Percentiles rank a stretch among this genome's conserved stretches.
These are phyloP conservation scores for Delia radicum DNA, from an alignment of 1,140 invertebrate genomes.

Conservation along the genomic window DNA sequence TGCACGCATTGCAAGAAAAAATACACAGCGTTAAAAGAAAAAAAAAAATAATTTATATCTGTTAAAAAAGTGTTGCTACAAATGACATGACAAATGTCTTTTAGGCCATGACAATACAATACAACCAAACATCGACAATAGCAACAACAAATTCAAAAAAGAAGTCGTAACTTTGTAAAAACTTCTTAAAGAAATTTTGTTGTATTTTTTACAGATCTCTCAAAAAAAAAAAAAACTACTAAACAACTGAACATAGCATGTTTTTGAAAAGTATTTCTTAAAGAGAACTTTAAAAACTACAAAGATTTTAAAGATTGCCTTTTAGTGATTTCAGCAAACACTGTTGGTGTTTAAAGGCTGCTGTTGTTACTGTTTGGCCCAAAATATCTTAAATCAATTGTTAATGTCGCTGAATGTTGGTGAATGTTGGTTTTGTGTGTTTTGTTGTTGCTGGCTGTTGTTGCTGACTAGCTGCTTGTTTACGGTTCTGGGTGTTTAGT, in stretches of 20 bases:
- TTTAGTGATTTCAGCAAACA: constrained; percentile 14
- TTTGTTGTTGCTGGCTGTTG: not conserved
- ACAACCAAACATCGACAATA: constrained; percentile 7
- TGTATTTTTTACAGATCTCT: not conserved
- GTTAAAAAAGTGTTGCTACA: constrained; percentile 19
- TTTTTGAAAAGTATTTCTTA: not conserved
- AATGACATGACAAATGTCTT: constrained; percentile 55
- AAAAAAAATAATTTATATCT: not conserved
- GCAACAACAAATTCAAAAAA: not conserved
- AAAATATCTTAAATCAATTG: not conserved
- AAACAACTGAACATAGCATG: not conserved
- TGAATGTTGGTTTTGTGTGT: not conserved
- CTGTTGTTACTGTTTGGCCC: not conserved
- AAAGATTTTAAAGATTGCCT: constrained; percentile 2
- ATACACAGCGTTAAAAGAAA: not conserved
- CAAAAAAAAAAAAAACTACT: too few relatives aligned
- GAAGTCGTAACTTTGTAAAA: not conserved
- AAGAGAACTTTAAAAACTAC: not conserved
- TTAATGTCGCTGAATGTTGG: not conserved
- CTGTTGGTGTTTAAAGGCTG: constrained; percentile 4
- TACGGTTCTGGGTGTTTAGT: not conserved
- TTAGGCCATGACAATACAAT: too few relatives aligned
- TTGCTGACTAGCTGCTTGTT: not conserved
- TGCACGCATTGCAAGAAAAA: not conserved
- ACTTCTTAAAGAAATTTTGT: not conserved